Percentiles rank a stretch among this genome's conserved stretches.
Evolutionary conservation across 2,797 vertebrate species (phyloP).

Genomic region (Chiroxiphia lanceolata): DNA sequence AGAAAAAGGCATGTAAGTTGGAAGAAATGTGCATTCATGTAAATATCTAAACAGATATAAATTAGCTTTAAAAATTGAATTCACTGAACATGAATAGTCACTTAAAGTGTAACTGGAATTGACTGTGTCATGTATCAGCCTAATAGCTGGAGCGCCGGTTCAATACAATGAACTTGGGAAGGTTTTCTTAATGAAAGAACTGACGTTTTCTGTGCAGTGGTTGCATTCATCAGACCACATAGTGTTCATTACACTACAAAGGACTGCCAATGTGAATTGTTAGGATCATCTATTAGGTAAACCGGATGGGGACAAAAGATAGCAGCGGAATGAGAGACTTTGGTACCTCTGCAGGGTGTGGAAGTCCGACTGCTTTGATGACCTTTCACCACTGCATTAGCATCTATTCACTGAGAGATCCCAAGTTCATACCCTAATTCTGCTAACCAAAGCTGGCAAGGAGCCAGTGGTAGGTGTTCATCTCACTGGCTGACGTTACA

Average conservation of each 20-base stretch:
- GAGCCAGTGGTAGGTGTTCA: not conserved
- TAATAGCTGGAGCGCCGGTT: slow-evolving; percentile 93
- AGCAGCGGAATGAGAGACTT: slow-evolving; percentile 65
- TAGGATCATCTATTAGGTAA: slow-evolving; percentile 90
- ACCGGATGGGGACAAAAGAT: slow-evolving; percentile 83
- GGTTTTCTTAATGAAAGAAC: slow-evolving; percentile 98
- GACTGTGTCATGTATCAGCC: slow-evolving; percentile 96
- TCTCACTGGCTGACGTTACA: not conserved
- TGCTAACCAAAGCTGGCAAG: not conserved
- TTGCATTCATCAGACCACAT: slow-evolving; percentile 93
- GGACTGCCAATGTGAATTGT: slow-evolving; percentile 89
- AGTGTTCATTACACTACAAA: slow-evolving; percentile 92
- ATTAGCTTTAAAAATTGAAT: slow-evolving; percentile 70
- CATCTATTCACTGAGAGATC: not conserved
- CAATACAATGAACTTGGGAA: slow-evolving; percentile 93
- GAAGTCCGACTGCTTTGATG: slow-evolving; percentile 31
- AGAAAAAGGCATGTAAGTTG: not conserved
- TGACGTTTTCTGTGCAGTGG: slow-evolving; percentile 89
- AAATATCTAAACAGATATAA: slow-evolving; percentile 50
- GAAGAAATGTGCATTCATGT: not conserved
- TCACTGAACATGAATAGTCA: slow-evolving; percentile 89
- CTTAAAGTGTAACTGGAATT: slow-evolving; percentile 95
- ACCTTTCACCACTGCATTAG: slow-evolving; percentile 43
- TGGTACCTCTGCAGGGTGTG: slow-evolving; percentile 3
- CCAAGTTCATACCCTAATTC: not conserved